Percentiles rank a stretch among this genome's conserved stretches.
Conservation (phyloP, 1,140 invertebrate genomes). For the Euglossa dilemma region DNA sequence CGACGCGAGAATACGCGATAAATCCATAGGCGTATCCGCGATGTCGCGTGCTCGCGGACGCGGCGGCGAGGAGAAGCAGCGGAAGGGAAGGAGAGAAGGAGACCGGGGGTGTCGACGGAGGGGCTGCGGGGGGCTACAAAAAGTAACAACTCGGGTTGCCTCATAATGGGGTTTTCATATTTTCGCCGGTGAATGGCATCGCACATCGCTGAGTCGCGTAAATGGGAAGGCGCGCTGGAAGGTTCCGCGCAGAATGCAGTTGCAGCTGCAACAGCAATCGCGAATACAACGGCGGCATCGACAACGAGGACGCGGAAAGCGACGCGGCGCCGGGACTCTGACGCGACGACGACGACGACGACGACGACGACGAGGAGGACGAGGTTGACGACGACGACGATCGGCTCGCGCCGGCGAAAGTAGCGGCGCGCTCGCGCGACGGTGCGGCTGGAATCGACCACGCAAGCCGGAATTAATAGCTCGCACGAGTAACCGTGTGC, state of each 20-base stretch:
- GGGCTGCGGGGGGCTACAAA: slow-evolving; percentile 13
- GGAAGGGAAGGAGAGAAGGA: too few relatives aligned
- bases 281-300: slow-evolving; percentile 51
- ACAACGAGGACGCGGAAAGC: slow-evolving; percentile 24
- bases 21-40: slow-evolving; percentile 64
- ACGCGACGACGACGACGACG: neutral
- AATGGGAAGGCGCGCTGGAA: slow-evolving; percentile 64
- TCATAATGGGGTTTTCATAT: slow-evolving; percentile 77
- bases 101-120: neutral
- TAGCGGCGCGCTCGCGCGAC: neutral
- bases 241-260: slow-evolving; percentile 48
- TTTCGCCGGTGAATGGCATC: slow-evolving; percentile 77
- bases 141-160: slow-evolving; percentile 48
- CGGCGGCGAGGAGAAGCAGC: neutral
- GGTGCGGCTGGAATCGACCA: slow-evolving; percentile 9
- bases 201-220: slow-evolving; percentile 76
- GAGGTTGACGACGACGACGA: neutral
- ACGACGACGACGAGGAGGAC: neutral
- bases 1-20: slow-evolving; percentile 75
- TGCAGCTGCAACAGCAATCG: slow-evolving; percentile 32
- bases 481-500: slow-evolving; percentile 8
- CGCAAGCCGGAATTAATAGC: slow-evolving; percentile 35
- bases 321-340: neutral
- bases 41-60: slow-evolving; percentile 22
- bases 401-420: neutral